These are phyloP conservation scores for Anser brachyrhynchus DNA, from an alignment of 2,113 vertebrate species.

Conservation along the genomic window DNA sequence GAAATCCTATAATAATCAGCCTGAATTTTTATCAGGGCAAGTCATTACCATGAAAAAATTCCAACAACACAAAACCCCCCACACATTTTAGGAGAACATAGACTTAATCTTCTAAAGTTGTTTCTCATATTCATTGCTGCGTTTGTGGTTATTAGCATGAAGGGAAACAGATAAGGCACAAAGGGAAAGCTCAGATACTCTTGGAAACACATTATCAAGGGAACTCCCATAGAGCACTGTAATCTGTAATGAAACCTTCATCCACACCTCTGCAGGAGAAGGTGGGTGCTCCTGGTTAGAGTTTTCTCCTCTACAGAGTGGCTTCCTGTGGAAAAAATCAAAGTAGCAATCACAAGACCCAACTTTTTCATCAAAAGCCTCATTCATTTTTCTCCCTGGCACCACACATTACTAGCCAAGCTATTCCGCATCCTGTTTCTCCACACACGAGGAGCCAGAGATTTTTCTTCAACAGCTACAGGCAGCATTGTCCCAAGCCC, in stretches of 20 bases:
- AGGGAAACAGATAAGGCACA: neutral
- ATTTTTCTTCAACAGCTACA: neutral
- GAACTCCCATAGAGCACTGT: neutral
- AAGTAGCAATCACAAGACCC: neutral
- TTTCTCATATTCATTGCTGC: neutral
- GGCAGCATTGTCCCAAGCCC: neutral
- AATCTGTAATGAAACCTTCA: neutral
- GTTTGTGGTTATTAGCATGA: neutral
- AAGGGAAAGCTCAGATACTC: neutral
- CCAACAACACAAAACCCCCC: too few species aligned
- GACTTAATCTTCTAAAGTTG: neutral
- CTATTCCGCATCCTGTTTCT: neutral
- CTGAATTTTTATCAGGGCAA: neutral
- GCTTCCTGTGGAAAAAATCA: neutral
- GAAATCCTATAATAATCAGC: slow-evolving; percentile 3
- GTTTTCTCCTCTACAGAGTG: neutral
- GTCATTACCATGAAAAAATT: neutral
- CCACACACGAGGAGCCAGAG: neutral
- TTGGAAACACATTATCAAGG: neutral
- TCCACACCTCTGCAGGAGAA: neutral
- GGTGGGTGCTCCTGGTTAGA: neutral
- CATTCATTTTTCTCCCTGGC: too few species aligned
- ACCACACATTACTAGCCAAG: neutral
- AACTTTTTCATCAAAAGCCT: neutral
- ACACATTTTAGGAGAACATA: neutral